Evolutionary conservation across 2,113 vertebrate species (phyloP).

Genomic region (Cygnus atratus): DNA sequence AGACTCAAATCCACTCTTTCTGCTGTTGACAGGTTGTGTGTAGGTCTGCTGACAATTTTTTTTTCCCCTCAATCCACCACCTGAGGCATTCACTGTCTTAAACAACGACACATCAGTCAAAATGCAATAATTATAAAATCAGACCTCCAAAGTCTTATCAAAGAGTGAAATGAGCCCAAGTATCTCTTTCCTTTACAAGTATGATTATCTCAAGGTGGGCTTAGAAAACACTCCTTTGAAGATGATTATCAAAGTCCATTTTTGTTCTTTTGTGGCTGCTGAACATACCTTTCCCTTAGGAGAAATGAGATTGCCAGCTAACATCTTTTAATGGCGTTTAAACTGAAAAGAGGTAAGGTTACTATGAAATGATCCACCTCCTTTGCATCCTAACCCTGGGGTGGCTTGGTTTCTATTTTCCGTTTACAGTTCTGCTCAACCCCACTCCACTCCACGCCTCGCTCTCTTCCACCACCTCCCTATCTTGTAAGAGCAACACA

Average conservation of each 20-base stretch:
- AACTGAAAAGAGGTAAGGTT: conserved; percentile 53
- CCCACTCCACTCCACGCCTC: conserved; percentile 19
- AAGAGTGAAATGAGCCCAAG: conserved; percentile 9
- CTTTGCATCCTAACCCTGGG: conserved; percentile 52
- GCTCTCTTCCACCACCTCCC: conserved; percentile 55
- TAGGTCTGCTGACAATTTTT: neutral
- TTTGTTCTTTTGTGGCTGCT: conserved; percentile 34
- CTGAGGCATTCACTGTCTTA: neutral
- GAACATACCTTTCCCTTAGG: conserved; percentile 34
- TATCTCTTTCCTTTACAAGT: conserved; percentile 21
- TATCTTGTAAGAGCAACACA: conserved; percentile 70
- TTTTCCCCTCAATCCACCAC: neutral
- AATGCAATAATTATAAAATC: conserved; percentile 36
- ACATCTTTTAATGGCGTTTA: conserved; percentile 41
- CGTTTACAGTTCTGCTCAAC: conserved; percentile 43
- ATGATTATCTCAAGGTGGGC: conserved; percentile 8
- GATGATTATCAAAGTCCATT: conserved; percentile 31
- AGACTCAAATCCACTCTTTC: neutral
- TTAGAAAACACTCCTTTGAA: conserved; percentile 46
- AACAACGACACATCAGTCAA: neutral
- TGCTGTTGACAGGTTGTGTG: neutral
- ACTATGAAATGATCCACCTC: conserved; percentile 26
- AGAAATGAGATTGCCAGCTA: conserved; percentile 29
- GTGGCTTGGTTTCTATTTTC: conserved; percentile 66
- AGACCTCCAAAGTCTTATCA: conserved; percentile 28